Evolutionary conservation across 2,797 vertebrate species (phyloP).

Genomic region (Acanthis flammea): DNA sequence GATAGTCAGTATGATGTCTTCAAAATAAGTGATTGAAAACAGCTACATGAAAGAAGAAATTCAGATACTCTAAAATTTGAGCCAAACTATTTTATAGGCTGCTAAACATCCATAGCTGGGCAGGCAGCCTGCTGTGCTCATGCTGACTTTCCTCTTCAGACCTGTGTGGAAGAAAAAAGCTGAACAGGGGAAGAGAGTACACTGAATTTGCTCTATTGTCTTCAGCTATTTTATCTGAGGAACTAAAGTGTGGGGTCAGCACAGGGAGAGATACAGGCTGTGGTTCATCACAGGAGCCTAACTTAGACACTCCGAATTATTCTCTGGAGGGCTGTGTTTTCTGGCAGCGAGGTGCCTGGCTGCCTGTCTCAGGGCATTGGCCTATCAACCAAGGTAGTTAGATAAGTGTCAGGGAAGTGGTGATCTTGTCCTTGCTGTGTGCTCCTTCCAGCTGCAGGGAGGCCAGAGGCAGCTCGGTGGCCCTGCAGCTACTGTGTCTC

Average conservation of each 20-base stretch:
- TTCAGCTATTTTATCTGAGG: not conserved
- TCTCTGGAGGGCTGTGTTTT: conserved; percentile 6
- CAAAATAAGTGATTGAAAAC: not conserved
- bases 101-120: not conserved
- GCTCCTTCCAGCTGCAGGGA: not conserved
- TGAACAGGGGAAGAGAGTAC: not conserved
- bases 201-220: not conserved
- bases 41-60: not conserved
- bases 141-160: not conserved
- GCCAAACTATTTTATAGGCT: not conserved
- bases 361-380: not conserved
- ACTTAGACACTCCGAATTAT: not conserved
- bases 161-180: not conserved
- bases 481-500: not conserved
- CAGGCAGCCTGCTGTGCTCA: not conserved
- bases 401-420: not conserved
- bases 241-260: not conserved
- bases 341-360: not conserved
- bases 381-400: not conserved
- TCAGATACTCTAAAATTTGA: not conserved
- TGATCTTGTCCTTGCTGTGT: not conserved
- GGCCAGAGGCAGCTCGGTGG: not conserved
- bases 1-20: not conserved
- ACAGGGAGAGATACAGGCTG: not conserved
- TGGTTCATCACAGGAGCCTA: not conserved